Evolutionary conservation across 2,113 vertebrate species (phyloP), one percentile per base, ranked within the genome.

Genomic region (Chaetodon trifascialis): DNA sequence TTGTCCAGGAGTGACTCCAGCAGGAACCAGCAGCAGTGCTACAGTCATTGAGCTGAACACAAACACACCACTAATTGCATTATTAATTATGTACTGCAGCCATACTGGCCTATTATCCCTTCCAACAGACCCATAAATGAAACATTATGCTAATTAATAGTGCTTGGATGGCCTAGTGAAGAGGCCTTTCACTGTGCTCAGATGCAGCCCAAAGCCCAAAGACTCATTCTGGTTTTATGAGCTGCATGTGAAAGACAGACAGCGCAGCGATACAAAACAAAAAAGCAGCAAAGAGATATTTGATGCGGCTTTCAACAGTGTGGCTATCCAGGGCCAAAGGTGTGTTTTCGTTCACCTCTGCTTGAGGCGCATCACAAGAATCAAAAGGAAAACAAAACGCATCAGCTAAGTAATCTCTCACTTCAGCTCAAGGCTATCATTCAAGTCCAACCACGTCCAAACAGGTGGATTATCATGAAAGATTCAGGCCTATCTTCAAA

Each of bases 81-180:
- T 77, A 71, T 52, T 81, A 65, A 84, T 78, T 74, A 63, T 71
- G 59, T 36, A 64, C 73, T 59, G 60, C 34, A 85, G 55, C 36
- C 56, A 62, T 42, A 51, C 52, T 69, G 74, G 49, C n/a, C 17
- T 30, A 77, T 80, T 83, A 83, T 56, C 49, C 63, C 17, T 30
- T 77, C 58, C n/a, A 55, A 52, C 0, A 51, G 46, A 69, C 25
- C 34, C 44, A 75, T 54, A 72, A 30, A 77, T 73, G 34, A 82
- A 60, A 56, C 10, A 68, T 60, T 38, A 68, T 72, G 70, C 23
- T 70, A 75, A 73, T 72, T 58, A 82, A 76, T 34, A n/a, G 54
- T 73, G 38, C 38, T 52, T 68, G 42, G 63, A 62, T 55, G 17
- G 52, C 67, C 59, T 56, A 69, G 7, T 36, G n/a, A 63, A 59